Percentiles rank a stretch among this genome's conserved stretches.
These are phyloP conservation scores for Bicyclus anynana DNA, from an alignment of 1,140 invertebrate species.

Conservation along the genomic window DNA sequence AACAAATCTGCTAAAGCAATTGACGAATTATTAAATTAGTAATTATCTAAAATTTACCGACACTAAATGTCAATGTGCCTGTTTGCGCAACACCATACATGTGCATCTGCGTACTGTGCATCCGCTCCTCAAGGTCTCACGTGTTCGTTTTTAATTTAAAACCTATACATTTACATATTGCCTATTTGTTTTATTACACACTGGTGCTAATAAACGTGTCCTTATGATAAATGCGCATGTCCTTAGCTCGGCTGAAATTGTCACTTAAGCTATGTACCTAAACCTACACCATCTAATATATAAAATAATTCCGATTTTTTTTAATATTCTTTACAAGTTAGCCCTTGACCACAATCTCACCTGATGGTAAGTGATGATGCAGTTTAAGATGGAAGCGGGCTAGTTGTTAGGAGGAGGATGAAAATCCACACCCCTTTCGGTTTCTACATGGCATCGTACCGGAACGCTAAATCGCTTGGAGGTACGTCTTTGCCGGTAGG, in stretches of 20 bases:
- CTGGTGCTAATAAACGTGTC: neutral
- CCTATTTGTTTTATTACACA: slow-evolving; percentile 10
- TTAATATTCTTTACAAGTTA: no score
- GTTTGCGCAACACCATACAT: neutral
- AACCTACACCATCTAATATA: neutral
- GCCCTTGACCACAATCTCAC: no score
- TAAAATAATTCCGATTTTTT: no score
- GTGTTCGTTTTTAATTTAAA: slow-evolving; percentile 8
- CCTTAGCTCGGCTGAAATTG: neutral
- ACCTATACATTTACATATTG: slow-evolving; percentile 9
- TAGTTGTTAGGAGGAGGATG: no score
- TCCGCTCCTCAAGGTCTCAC: slow-evolving; percentile 6
- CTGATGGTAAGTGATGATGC: no score
- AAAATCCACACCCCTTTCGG: no score
- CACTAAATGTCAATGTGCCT: slow-evolving; percentile 1
- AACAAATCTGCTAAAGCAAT: no score
- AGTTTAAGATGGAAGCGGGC: no score
- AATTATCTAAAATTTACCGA: neutral
- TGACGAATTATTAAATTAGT: neutral
- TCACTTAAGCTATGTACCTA: neutral
- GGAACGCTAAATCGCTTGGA: no score
- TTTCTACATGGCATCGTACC: no score
- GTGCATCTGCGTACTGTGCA: slow-evolving; percentile 1
- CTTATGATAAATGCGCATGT: neutral
- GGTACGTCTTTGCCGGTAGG: no score